Conservation (phyloP, 2,113 vertebrate genomes). For the Neolamprologus sp. region DNA sequence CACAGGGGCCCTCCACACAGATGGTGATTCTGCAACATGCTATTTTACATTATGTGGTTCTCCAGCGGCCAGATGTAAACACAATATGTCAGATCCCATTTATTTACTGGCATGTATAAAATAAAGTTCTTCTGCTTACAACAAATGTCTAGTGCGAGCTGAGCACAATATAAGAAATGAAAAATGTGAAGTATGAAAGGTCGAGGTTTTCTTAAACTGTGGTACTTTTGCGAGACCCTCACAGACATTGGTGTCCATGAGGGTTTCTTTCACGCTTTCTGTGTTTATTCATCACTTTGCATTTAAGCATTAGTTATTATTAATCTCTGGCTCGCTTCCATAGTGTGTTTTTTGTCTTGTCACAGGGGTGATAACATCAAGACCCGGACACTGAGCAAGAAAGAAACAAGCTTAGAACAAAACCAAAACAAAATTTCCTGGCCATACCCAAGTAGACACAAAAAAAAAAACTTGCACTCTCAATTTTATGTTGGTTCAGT, state of each 20-base stretch:
- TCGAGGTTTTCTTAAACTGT: background rate
- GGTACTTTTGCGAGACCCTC: background rate
- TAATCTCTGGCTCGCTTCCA: background rate
- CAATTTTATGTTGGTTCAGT: background rate
- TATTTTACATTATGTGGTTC: background rate
- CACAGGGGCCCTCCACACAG: background rate
- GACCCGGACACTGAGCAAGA: background rate
- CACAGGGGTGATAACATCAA: background rate
- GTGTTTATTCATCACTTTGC: background rate
- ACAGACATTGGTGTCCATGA: background rate
- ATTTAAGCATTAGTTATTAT: background rate
- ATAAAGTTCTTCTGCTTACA: background rate
- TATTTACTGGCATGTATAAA: background rate
- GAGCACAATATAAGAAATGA: background rate
- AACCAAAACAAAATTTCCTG: background rate
- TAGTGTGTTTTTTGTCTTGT: background rate
- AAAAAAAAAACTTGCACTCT: background rate
- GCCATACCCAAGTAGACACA: background rate
- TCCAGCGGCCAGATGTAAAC: background rate
- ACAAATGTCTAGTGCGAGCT: background rate
- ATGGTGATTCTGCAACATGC: background rate
- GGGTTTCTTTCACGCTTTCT: background rate
- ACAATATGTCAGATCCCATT: background rate
- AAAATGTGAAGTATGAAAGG: background rate
- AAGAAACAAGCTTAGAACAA: background rate